phyloP scores from a whole-genome alignment of 2,888 invertebrate species.

The Agonopterix arenella region DNA sequence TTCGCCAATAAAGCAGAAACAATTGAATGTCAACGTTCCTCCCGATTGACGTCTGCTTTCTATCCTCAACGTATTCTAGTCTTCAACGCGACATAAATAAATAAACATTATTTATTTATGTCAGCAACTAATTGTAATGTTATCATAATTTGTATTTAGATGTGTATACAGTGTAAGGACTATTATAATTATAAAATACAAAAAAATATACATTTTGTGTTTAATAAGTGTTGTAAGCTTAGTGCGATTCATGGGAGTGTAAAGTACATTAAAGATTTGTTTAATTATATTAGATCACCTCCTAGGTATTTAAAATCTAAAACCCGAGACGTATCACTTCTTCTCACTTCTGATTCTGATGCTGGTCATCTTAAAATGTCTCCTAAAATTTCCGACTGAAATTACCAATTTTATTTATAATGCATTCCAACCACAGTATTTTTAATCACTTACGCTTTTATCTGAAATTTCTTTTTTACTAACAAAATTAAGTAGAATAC shows the following conservation, averaged over 20 bases:
- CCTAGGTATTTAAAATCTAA: constrained; percentile 43
- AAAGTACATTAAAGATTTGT: constrained; percentile 59
- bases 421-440: constrained; percentile 72
- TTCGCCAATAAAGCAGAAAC: constrained; percentile 49
- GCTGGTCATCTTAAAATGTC: constrained; percentile 56
- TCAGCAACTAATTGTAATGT: constrained; percentile 68
- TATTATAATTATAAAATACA: constrained; percentile 50
- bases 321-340: constrained; percentile 35
- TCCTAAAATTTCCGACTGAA: constrained; percentile 43
- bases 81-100: constrained; percentile 61
- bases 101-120: constrained; percentile 38
- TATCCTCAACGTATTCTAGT: constrained; percentile 77
- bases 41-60: constrained; percentile 65
- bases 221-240: constrained; percentile 64
- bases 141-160: constrained; percentile 45
- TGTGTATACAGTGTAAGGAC: constrained; percentile 34
- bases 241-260: constrained; percentile 44
- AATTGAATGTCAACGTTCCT: constrained; percentile 46
- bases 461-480: constrained; percentile 25
- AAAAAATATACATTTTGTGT: constrained; percentile 41
- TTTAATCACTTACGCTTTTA: constrained; percentile 45
- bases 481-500: constrained; percentile 8
- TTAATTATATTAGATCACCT: constrained; percentile 44
- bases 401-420: constrained; percentile 40
- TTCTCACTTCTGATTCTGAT: constrained; percentile 38